Conservation (phyloP, 2,888 invertebrate species). For the Deilephila elpenor region DNA sequence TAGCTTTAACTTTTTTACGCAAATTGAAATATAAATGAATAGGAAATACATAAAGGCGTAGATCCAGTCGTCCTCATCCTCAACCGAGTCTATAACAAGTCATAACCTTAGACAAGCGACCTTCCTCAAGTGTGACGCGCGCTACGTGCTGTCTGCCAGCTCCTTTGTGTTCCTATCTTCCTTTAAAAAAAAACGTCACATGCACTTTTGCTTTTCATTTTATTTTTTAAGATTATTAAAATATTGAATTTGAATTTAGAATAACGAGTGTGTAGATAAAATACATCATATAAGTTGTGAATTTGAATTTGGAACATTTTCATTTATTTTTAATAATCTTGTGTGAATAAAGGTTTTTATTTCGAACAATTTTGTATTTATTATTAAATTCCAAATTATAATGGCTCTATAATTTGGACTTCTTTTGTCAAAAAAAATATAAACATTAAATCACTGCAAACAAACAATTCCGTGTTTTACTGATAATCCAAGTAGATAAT, state of each 20-base stretch:
- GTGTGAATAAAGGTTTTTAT: no score
- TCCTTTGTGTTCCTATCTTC: conserved; percentile 43
- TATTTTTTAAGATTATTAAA: no score
- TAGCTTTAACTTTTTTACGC: background rate
- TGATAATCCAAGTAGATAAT: background rate
- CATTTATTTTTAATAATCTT: no score
- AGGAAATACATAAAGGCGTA: background rate
- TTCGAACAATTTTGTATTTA: no score
- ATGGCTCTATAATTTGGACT: no score
- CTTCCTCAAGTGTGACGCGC: conserved; percentile 29
- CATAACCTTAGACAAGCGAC: conserved; percentile 25
- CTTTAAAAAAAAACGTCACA: background rate
- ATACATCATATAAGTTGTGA: no score
- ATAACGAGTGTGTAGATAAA: no score
- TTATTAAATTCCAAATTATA: no score
- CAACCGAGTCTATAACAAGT: background rate
- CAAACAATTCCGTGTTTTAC: background rate
- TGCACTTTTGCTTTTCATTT: background rate
- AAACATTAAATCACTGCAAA: background rate
- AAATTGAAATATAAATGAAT: background rate
- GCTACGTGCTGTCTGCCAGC: conserved; percentile 26
- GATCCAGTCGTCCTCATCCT: conserved; percentile 13
- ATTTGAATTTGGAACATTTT: no score
- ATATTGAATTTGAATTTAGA: no score
- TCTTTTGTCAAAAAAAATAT: background rate